phyloP scores from a whole-genome alignment of 2,797 vertebrate genomes.

The Aselliscus stoliczkanus region DNA sequence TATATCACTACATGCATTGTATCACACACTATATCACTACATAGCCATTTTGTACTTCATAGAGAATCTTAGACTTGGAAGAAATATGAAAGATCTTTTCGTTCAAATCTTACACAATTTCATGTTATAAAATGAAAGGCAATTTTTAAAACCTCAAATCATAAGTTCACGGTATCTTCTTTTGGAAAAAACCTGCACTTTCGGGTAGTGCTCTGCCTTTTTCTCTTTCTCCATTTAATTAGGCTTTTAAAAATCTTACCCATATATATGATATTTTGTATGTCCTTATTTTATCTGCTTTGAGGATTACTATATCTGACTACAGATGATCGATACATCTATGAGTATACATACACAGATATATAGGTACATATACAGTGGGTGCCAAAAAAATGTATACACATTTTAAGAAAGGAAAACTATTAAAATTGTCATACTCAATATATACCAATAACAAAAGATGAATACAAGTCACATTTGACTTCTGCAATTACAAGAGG shows the following conservation, averaged over 20 bases:
- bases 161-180: neutral
- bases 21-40: neutral
- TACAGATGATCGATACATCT: neutral
- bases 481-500: too few relatives aligned
- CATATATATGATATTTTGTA: neutral
- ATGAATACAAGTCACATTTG: too few relatives aligned
- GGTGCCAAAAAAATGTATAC: too few relatives aligned
- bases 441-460: too few relatives aligned
- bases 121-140: neutral
- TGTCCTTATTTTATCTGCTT: conserved; percentile 7
- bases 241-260: neutral
- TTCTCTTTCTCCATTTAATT: neutral
- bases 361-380: neutral
- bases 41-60: neutral
- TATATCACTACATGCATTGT: neutral
- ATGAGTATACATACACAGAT: too few relatives aligned
- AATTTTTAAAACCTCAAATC: neutral
- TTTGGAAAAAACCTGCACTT: neutral
- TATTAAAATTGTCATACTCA: too few relatives aligned
- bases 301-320: neutral
- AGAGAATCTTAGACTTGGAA: neutral
- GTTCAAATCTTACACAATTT: neutral
- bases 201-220: neutral
- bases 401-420: too few relatives aligned
- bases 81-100: neutral